phyloP scores from a whole-genome alignment of 1,140 invertebrate genomes.

The Ooceraea biroi region DNA sequence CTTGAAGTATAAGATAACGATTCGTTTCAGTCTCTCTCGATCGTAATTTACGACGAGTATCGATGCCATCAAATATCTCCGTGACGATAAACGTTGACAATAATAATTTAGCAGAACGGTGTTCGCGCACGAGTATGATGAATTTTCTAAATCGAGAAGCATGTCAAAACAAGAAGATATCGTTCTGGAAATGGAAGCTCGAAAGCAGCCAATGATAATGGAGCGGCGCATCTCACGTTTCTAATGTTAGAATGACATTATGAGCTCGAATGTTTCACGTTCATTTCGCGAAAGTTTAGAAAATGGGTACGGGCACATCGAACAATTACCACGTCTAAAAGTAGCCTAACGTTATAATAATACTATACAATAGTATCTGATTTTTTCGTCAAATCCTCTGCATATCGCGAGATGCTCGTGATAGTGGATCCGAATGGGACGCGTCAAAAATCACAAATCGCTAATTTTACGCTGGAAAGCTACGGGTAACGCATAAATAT shows the following conservation, averaged over 20 bases:
- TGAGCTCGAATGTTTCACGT: conserved; percentile 18
- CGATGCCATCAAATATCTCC: not conserved
- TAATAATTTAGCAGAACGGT: not conserved
- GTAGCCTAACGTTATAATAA: conserved; percentile 52
- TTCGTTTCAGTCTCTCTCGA: conserved; percentile 53
- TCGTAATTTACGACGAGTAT: conserved; percentile 32
- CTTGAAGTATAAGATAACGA: conserved; percentile 43
- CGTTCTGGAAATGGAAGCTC: conserved; percentile 31
- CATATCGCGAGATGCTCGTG: conserved; percentile 41
- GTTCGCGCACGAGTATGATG: not conserved
- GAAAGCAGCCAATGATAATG: conserved; percentile 11
- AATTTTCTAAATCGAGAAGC: conserved; percentile 15
- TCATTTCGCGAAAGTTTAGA: conserved; percentile 45
- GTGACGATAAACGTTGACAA: not conserved
- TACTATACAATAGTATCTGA: conserved; percentile 44
- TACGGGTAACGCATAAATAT: conserved; percentile 19
- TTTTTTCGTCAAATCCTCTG: conserved; percentile 58
- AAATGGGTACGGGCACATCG: conserved; percentile 60
- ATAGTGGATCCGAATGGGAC: conserved; percentile 12
- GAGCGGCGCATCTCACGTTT: conserved; percentile 43
- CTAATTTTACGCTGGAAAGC: conserved; percentile 24
- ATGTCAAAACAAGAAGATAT: conserved; percentile 20
- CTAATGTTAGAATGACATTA: conserved; percentile 38
- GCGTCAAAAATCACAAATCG: conserved; percentile 43
- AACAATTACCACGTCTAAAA: conserved; percentile 61